A percentile compares a stretch with the other conserved stretches of the same genome.
phyloP scores from a whole-genome alignment of 2,113 vertebrate species.

The Glaucidium brasilianum region DNA sequence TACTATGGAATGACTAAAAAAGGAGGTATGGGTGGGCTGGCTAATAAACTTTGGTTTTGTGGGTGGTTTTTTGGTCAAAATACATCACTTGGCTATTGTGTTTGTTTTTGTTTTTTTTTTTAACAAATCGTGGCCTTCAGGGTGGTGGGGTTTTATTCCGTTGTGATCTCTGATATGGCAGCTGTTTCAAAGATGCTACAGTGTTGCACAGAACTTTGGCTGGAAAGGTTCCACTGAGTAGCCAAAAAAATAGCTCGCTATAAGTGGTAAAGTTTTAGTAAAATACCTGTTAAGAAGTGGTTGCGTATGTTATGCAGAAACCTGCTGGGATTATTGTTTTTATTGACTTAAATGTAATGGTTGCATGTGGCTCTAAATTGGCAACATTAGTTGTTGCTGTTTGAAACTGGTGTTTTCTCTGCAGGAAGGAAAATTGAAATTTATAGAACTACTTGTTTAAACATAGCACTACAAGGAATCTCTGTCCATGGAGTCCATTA shows the following conservation, averaged over 20 bases:
- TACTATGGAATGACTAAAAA: not conserved
- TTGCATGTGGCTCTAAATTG: not conserved
- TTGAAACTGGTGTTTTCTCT: not conserved
- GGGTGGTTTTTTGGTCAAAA: not conserved
- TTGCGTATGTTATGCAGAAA: not conserved
- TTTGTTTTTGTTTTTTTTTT: not conserved
- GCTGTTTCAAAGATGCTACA: not conserved
- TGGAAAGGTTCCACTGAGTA: not conserved
- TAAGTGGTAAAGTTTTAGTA: not conserved
- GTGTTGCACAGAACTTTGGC: not conserved
- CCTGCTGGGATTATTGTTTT: not conserved
- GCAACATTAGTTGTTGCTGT: not conserved
- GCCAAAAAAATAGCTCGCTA: not conserved
- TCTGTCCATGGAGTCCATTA: not conserved
- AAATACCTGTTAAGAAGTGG: not conserved
- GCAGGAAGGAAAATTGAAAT: not conserved
- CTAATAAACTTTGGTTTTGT: not conserved
- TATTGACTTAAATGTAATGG: not conserved
- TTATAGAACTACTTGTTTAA: not conserved
- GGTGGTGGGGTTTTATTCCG: not conserved
- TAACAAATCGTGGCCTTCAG: rapidly evolving
- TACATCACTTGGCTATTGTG: not conserved
- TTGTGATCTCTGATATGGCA: not conserved
- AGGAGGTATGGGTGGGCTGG: not conserved
- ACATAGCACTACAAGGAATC: not conserved